A percentile compares a stretch with the other conserved stretches of the same genome.
phyloP scores from a whole-genome alignment of 2,113 vertebrate species.

The Oriolus oriolus region DNA sequence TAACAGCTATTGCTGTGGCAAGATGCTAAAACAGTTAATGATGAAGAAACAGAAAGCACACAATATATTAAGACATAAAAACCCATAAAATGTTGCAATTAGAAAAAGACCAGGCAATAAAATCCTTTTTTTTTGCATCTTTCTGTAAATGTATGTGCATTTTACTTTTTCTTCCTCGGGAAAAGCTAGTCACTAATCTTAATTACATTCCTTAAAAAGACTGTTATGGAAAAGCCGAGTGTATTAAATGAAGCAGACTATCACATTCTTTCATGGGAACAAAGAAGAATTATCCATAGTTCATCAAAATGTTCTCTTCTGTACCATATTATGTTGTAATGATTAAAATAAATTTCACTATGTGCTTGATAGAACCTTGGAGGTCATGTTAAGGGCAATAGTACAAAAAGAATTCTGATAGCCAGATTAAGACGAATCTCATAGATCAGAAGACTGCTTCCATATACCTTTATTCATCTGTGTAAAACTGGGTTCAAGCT shows the following conservation, averaged over 20 bases:
- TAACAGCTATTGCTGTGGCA: background rate
- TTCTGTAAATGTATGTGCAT: conserved; percentile 5
- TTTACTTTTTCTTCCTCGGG: background rate
- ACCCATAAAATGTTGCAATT: background rate
- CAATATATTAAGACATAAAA: conserved; percentile 11
- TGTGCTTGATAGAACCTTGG: background rate
- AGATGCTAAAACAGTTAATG: background rate
- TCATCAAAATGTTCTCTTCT: conserved; percentile 11
- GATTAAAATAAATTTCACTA: conserved; percentile 21
- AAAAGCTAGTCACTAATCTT: conserved; percentile 37
- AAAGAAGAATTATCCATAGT: background rate
- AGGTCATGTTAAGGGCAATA: background rate
- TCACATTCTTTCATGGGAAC: background rate
- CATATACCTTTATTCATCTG: background rate
- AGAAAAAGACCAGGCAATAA: conserved; percentile 19
- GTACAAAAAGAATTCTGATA: background rate
- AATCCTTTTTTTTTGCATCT: background rate
- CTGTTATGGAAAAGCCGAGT: conserved; percentile 17
- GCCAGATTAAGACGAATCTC: background rate
- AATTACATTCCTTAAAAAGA: conserved; percentile 29
- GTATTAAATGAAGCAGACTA: conserved; percentile 32
- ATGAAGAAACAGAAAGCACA: background rate
- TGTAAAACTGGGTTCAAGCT: background rate
- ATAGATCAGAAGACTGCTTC: background rate
- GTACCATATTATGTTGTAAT: background rate